These are phyloP conservation scores for Pollenia griseotomentosa DNA, from an alignment of 2,888 invertebrate species.

Conservation along the genomic window DNA sequence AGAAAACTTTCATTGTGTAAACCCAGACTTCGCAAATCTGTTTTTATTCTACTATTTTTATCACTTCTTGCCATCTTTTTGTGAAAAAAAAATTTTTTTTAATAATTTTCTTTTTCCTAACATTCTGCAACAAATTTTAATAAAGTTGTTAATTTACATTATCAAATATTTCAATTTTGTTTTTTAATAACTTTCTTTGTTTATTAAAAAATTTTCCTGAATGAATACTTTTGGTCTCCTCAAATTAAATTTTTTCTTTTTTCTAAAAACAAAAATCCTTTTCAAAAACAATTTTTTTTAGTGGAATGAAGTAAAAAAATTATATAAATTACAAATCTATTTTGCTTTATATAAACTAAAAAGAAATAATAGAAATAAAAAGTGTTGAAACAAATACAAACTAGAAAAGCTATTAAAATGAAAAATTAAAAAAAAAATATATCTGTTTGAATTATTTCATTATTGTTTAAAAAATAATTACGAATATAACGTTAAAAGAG, in stretches of 20 bases:
- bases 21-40: background rate
- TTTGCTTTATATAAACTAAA: background rate
- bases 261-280: conserved; percentile 30
- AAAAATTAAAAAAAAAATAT: conserved; percentile 18
- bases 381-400: conserved; percentile 44
- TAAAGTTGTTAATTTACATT: background rate
- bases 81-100: background rate
- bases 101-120: background rate
- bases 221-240: conserved; percentile 51
- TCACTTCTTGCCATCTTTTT: background rate
- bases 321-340: conserved; percentile 38
- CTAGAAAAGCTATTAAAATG: conserved; percentile 69
- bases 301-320: conserved; percentile 71
- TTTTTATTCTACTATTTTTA: background rate
- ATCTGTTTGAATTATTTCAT: conserved; percentile 22
- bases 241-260: conserved; percentile 9
- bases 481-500: conserved; percentile 70
- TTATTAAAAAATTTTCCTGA: conserved; percentile 10
- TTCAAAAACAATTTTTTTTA: conserved; percentile 44
- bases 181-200: background rate
- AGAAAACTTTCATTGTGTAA: too few relatives aligned
- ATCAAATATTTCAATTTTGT: background rate
- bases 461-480: conserved; percentile 59
- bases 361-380: conserved; percentile 40
- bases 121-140: conserved; percentile 30